Evolutionary conservation across 2,113 vertebrate species (phyloP).

Genomic region (Stegastes partitus): DNA sequence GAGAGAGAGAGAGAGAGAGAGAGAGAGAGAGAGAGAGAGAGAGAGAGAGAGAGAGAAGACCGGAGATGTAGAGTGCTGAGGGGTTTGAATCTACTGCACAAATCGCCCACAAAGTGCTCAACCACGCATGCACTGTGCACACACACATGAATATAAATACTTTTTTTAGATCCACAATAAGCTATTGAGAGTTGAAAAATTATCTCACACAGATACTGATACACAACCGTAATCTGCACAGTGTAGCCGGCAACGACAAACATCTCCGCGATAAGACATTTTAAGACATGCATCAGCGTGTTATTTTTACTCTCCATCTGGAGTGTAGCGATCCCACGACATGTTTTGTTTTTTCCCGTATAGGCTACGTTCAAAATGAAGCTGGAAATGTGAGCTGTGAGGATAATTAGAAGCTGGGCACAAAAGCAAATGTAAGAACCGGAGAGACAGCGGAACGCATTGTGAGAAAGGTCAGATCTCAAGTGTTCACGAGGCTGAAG

Average conservation of each 20-base stretch:
- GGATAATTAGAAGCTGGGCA: neutral
- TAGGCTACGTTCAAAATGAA: slow-evolving; percentile 5
- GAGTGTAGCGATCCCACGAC: slow-evolving; percentile 10
- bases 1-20: slow-evolving; percentile 25
- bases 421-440: neutral
- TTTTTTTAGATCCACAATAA: slow-evolving; percentile 73
- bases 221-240: slow-evolving; percentile 29
- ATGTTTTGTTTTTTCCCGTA: neutral
- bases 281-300: neutral
- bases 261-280: slow-evolving; percentile 15
- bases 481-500: neutral
- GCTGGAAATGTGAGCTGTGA: slow-evolving; percentile 10
- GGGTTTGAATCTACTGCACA: slow-evolving; percentile 80
- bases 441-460: neutral
- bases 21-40: slow-evolving; percentile 29
- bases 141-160: slow-evolving; percentile 63
- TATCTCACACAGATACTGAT: slow-evolving; percentile 47
- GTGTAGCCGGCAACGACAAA: neutral
- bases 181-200: slow-evolving; percentile 63
- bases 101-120: slow-evolving; percentile 84
- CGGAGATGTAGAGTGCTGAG: slow-evolving; percentile 71
- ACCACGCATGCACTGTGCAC: slow-evolving; percentile 76
- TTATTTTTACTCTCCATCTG: slow-evolving; percentile 58
- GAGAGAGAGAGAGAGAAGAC: slow-evolving; percentile 57
- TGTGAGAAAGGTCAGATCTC: slow-evolving; percentile 16